A percentile compares a stretch with the other conserved stretches of the same genome.
Evolutionary conservation across 1,140 invertebrate species (phyloP).

Genomic region (Doryteuthis pealeii): DNA sequence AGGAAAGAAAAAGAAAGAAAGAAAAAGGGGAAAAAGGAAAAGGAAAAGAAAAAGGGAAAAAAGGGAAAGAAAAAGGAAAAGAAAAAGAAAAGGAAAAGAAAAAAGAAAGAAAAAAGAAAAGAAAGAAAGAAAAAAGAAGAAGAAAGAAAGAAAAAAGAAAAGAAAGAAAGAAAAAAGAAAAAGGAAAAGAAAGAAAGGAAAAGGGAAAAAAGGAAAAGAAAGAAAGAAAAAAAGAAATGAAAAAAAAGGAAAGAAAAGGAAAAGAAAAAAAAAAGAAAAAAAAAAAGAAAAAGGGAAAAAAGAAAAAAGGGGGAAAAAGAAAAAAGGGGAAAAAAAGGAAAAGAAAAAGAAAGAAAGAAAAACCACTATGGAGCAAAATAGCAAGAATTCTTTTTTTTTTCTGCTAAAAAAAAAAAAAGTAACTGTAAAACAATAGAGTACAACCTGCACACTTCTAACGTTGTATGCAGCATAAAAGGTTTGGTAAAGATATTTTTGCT

Average conservation of each 20-base stretch:
- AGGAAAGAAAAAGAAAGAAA: too few species aligned
- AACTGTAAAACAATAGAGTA: too few species aligned
- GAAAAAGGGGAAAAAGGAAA: neutral
- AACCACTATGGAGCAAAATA: too few species aligned
- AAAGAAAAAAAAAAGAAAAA: neutral
- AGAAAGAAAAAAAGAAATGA: neutral
- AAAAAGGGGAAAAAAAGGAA: too few species aligned
- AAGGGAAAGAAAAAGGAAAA: neutral
- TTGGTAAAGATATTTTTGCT: too few species aligned
- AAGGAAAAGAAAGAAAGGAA: neutral
- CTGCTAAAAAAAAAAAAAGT: too few species aligned
- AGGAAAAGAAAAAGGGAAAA: neutral
- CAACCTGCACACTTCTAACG: too few species aligned
- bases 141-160: neutral
- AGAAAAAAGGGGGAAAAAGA: too few species aligned
- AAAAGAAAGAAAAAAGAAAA: neutral
- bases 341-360: too few species aligned
- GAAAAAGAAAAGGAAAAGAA: neutral
- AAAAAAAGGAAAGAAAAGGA: neutral
- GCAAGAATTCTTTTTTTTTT: too few species aligned
- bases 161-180: neutral
- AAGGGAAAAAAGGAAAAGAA: neutral
- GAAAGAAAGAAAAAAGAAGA: neutral
- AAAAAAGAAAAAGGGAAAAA: neutral
- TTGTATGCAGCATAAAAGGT: too few species aligned